Evolutionary conservation across 92 coral and sea anemone species (phyloP).

Genomic region (Paragorgia papillata): DNA sequence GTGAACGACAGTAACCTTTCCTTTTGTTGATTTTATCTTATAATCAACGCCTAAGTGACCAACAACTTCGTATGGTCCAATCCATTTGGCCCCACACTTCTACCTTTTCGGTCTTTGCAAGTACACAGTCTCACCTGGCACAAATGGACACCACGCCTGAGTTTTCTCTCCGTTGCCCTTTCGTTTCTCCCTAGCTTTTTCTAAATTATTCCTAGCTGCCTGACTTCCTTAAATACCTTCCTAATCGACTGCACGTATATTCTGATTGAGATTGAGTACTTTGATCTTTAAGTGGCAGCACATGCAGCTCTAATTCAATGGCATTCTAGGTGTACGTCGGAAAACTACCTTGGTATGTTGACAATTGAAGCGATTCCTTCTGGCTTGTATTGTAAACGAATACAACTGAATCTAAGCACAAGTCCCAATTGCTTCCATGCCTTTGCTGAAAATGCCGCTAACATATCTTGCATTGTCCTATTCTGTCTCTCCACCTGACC

Average conservation of each 20-base stretch:
- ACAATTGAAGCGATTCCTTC: slow-evolving; percentile 38
- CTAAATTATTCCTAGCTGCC: slow-evolving; percentile 34
- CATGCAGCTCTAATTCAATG: slow-evolving; percentile 53
- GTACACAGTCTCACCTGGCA: slow-evolving; percentile 37
- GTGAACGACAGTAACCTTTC: slow-evolving; percentile 42
- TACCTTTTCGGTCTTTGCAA: slow-evolving; percentile 41
- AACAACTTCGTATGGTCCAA: slow-evolving; percentile 47
- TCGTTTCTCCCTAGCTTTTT: slow-evolving; percentile 1
- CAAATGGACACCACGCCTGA: slow-evolving; percentile 15
- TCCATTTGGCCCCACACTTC: slow-evolving; percentile 53
- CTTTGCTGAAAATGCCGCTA: slow-evolving; percentile 53
- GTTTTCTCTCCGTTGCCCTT: not conserved
- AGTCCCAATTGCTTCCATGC: slow-evolving; percentile 51
- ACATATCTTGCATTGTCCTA: slow-evolving; percentile 53
- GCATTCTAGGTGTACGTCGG: slow-evolving; percentile 47
- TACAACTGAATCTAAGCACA: slow-evolving; percentile 54
- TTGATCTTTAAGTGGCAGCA: slow-evolving; percentile 24
- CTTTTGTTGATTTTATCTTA: slow-evolving; percentile 28
- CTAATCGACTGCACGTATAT: not conserved
- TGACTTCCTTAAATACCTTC: slow-evolving; percentile 37
- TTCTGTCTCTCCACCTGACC: slow-evolving; percentile 61
- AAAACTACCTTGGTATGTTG: slow-evolving; percentile 56
- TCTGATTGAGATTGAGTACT: slow-evolving; percentile 26
- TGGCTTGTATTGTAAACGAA: slow-evolving; percentile 54
- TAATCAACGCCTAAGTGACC: slow-evolving; percentile 44